Evolutionary conservation across 2,113 vertebrate genomes (phyloP).

Genomic region (Etheostoma cragini): DNA sequence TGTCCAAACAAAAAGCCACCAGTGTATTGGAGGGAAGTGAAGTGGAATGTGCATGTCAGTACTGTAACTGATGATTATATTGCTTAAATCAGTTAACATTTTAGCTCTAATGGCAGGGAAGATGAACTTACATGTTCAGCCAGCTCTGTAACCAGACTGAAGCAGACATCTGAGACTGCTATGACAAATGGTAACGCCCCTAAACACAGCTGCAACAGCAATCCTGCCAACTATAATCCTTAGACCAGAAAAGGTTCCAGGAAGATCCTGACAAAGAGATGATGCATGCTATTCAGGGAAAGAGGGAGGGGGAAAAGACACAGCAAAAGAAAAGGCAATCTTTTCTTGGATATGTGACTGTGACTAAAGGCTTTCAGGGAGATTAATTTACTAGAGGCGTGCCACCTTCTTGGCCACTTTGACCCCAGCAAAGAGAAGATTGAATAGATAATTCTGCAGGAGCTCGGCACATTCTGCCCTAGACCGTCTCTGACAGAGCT

Average conservation of each 20-base stretch:
- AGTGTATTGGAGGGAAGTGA: conserved; percentile 54
- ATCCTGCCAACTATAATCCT: conserved; percentile 37
- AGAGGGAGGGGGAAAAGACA: not conserved
- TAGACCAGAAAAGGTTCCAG: conserved; percentile 22
- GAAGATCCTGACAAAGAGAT: conserved; percentile 46
- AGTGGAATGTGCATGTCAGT: conserved; percentile 62
- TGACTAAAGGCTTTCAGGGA: conserved; percentile 63
- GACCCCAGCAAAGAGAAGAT: conserved; percentile 60
- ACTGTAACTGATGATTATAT: conserved; percentile 74
- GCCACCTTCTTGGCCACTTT: conserved; percentile 60
- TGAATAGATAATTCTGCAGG: conserved; percentile 72
- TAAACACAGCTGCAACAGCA: conserved; percentile 39
- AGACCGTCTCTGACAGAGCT: conserved; percentile 48
- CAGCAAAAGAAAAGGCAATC: conserved; percentile 41
- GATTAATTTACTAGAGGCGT: conserved; percentile 73
- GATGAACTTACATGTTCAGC: conserved; percentile 61
- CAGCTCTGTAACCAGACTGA: conserved; percentile 55
- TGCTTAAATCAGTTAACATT: conserved; percentile 75
- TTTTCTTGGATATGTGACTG: conserved; percentile 56
- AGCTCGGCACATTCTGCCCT: conserved; percentile 50
- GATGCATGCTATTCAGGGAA: not conserved
- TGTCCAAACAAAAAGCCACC: conserved; percentile 70
- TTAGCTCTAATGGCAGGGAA: conserved; percentile 64
- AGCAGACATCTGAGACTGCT: conserved; percentile 53
- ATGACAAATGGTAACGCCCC: conserved; percentile 59